Conservation (phyloP, 2,113 vertebrate genomes). For the Patagioenas fasciata region DNA sequence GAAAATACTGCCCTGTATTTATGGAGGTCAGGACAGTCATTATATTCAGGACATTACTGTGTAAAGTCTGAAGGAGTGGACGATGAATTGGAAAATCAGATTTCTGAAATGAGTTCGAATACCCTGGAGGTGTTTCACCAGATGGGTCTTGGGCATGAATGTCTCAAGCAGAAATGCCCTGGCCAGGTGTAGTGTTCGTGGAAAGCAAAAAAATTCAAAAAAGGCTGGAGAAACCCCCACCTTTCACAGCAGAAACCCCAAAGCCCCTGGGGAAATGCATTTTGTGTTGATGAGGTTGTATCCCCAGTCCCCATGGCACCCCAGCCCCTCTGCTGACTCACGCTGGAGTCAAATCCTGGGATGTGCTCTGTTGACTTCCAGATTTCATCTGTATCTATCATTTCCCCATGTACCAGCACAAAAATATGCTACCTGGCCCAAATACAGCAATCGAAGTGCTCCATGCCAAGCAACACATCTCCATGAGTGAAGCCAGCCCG, state of each 20-base stretch:
- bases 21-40: constrained; percentile 39
- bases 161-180: neutral
- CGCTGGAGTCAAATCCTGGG: neutral
- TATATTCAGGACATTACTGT: neutral
- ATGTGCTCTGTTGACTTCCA: neutral
- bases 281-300: neutral
- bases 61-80: neutral
- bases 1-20: constrained; percentile 31
- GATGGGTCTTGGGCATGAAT: neutral
- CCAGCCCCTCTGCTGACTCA: neutral
- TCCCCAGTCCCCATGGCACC: neutral
- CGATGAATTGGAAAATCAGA: neutral
- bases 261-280: neutral
- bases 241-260: neutral
- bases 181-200: no score
- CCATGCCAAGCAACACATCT: neutral
- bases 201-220: neutral
- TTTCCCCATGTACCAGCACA: neutral
- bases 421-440: constrained; percentile 21
- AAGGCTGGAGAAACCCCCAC: neutral
- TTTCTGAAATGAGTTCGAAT: neutral
- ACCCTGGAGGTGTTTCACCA: neutral
- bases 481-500: neutral
- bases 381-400: neutral
- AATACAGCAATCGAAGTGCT: neutral